These are phyloP conservation scores for Drosophila biarmipes DNA, from an alignment of 1,140 invertebrate genomes.

Conservation along the genomic window DNA sequence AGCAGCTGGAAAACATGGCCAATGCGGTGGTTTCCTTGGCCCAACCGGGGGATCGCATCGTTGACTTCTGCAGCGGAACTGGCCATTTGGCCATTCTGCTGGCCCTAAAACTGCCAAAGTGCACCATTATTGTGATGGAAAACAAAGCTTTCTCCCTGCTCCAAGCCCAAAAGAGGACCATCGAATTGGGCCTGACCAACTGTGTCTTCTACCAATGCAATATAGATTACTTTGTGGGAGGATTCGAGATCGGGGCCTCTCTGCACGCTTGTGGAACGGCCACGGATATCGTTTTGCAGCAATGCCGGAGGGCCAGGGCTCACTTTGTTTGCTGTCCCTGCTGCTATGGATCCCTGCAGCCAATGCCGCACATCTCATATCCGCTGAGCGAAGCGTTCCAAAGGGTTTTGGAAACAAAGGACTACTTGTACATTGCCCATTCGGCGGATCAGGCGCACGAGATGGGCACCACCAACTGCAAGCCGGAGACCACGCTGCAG, in stretches of 20 bases:
- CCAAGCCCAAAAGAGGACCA: constrained; percentile 90
- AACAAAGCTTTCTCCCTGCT: constrained; percentile 95
- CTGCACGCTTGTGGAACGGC: constrained; percentile 97
- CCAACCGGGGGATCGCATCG: constrained; percentile 88
- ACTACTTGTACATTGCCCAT: constrained; percentile 93
- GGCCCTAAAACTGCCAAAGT: constrained; percentile 91
- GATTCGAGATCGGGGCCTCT: constrained; percentile 93
- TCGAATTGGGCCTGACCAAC: constrained; percentile 90
- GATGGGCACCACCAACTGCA: constrained; percentile 87
- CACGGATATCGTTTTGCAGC: constrained; percentile 95
- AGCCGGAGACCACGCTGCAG: constrained; percentile 88
- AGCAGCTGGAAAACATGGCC: constrained; percentile 95
- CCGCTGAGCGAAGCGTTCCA: constrained; percentile 88
- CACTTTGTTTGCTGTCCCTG: constrained; percentile 96
- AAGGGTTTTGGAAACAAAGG: constrained; percentile 85
- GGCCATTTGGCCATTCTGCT: constrained; percentile 96
- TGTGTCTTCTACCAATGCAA: constrained; percentile 94
- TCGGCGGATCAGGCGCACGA: constrained; percentile 93
- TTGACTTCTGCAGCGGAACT: constrained; percentile 97
- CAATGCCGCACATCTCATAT: constrained; percentile 89
- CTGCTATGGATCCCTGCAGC: constrained; percentile 95
- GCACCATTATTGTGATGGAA: constrained; percentile 93
- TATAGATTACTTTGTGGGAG: constrained; percentile 92
- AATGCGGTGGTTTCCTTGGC: constrained; percentile 90
- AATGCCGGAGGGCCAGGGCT: constrained; percentile 91